These are phyloP conservation scores for Thaumatotibia leucotreta DNA, from an alignment of 1,140 invertebrate genomes.

Conservation along the genomic window DNA sequence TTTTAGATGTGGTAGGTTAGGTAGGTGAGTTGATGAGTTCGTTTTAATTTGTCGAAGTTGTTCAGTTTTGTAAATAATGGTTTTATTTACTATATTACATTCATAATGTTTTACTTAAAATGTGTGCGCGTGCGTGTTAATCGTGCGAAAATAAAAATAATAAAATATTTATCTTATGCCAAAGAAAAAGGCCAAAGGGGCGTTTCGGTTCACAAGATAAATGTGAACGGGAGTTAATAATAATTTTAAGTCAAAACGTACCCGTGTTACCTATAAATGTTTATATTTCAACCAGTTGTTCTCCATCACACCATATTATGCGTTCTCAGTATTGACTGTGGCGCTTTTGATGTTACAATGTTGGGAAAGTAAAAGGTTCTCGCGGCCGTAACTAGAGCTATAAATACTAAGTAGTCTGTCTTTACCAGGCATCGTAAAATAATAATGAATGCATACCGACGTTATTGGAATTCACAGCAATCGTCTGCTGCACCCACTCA, in stretches of 20 bases:
- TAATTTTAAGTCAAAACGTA: neutral
- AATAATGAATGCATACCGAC: neutral
- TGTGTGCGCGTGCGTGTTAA: too few relatives aligned
- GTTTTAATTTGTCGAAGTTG: too few relatives aligned
- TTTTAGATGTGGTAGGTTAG: too few relatives aligned
- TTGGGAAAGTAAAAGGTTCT: neutral
- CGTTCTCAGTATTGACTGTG: neutral
- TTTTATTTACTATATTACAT: too few relatives aligned
- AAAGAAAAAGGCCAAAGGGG: too few relatives aligned
- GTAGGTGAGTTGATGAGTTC: too few relatives aligned
- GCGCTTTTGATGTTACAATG: conserved; percentile 2
- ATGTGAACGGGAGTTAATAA: neutral
- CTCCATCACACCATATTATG: neutral
- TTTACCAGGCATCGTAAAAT: conserved; percentile 4
- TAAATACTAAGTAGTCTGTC: neutral
- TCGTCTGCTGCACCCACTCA: neutral
- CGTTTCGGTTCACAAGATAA: neutral
- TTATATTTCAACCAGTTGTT: neutral
- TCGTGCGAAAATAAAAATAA: too few relatives aligned
- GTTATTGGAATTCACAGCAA: neutral
- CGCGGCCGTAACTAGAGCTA: neutral
- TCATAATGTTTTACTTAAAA: too few relatives aligned
- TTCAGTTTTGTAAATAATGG: too few relatives aligned
- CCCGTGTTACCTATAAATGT: neutral
- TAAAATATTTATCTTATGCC: too few relatives aligned